A percentile compares a stretch with the other conserved stretches of the same genome.
Conservation (phyloP, 1,140 invertebrate species). For the Samia ricini region DNA sequence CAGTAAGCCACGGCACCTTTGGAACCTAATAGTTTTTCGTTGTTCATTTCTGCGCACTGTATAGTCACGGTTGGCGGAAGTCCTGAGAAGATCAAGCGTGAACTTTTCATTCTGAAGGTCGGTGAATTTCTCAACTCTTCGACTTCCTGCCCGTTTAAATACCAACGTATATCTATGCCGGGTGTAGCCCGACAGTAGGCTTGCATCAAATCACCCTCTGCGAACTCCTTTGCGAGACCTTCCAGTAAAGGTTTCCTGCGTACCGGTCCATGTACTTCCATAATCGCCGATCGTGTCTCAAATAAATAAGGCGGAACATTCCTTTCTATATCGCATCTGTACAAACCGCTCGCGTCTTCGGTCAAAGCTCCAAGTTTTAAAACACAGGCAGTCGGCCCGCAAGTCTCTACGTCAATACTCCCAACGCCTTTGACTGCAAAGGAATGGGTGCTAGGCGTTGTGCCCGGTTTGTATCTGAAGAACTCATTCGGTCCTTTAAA, state of each 20-base stretch:
- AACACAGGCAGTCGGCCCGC: slow-evolving; percentile 55
- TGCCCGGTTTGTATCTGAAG: slow-evolving; percentile 62
- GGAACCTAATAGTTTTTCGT: slow-evolving; percentile 54
- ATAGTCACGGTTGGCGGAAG: slow-evolving; percentile 56
- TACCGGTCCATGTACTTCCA: slow-evolving; percentile 53
- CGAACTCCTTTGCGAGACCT: slow-evolving; percentile 54
- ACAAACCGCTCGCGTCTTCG: slow-evolving; percentile 61
- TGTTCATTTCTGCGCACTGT: slow-evolving; percentile 61
- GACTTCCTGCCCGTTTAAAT: slow-evolving; percentile 56
- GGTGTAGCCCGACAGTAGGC: slow-evolving; percentile 57
- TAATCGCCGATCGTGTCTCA: slow-evolving; percentile 50
- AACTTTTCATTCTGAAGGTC: slow-evolving; percentile 43
- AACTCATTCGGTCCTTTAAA: slow-evolving; percentile 65
- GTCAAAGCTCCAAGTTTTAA: slow-evolving; percentile 53
- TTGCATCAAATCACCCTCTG: slow-evolving; percentile 54
- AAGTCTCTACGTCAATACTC: slow-evolving; percentile 49
- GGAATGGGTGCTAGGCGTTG: slow-evolving; percentile 54
- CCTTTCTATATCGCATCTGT: slow-evolving; percentile 64
- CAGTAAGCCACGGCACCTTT: slow-evolving; percentile 50
- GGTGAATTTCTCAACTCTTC: slow-evolving; percentile 44
- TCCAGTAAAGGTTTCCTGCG: slow-evolving; percentile 52
- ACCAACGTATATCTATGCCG: slow-evolving; percentile 62
- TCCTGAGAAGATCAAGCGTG: slow-evolving; percentile 46
- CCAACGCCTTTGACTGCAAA: slow-evolving; percentile 63
- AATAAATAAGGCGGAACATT: slow-evolving; percentile 59